phyloP scores from a whole-genome alignment of 2,113 vertebrate species.

The Carassius carassius region DNA sequence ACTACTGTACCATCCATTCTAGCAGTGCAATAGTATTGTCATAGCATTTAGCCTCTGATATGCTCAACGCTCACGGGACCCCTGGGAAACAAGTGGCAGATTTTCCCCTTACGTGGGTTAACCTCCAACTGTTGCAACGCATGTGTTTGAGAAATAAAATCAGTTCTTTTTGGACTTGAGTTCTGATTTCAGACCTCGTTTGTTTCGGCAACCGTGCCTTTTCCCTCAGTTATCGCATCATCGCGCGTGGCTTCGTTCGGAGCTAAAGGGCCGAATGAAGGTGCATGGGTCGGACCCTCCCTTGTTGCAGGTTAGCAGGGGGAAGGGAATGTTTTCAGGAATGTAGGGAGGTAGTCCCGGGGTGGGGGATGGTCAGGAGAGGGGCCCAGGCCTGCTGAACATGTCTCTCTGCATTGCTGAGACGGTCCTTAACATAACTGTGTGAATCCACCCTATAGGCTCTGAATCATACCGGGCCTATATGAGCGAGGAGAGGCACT shows the following conservation, averaged over 20 bases:
- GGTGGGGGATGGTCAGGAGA: conserved; percentile 37
- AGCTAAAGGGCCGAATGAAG: conserved; percentile 43
- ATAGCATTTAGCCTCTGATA: conserved; percentile 90
- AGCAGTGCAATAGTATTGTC: conserved; percentile 99
- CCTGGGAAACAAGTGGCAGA: background rate
- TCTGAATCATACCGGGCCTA: background rate
- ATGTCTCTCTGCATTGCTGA: conserved; percentile 46
- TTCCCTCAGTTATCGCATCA: background rate
- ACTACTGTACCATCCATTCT: conserved; percentile 96
- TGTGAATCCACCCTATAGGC: conserved; percentile 22
- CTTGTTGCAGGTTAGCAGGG: conserved; percentile 78
- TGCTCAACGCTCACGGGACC: conserved; percentile 29
- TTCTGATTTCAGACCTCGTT: background rate
- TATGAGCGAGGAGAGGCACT: conserved; percentile 4
- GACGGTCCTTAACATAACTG: conserved; percentile 27
- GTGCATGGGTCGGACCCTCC: conserved; percentile 64
- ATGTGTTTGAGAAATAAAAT: conserved; percentile 8
- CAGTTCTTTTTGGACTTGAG: background rate
- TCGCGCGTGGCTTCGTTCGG: background rate
- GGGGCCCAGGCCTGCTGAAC: conserved; percentile 46
- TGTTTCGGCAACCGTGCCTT: background rate
- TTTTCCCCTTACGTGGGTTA: background rate
- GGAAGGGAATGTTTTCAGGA: conserved; percentile 76
- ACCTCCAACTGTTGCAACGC: background rate
- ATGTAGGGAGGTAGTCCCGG: conserved; percentile 82